phyloP scores from a whole-genome alignment of 2,113 vertebrate species.

The Dolichallabes microphthalmus region DNA sequence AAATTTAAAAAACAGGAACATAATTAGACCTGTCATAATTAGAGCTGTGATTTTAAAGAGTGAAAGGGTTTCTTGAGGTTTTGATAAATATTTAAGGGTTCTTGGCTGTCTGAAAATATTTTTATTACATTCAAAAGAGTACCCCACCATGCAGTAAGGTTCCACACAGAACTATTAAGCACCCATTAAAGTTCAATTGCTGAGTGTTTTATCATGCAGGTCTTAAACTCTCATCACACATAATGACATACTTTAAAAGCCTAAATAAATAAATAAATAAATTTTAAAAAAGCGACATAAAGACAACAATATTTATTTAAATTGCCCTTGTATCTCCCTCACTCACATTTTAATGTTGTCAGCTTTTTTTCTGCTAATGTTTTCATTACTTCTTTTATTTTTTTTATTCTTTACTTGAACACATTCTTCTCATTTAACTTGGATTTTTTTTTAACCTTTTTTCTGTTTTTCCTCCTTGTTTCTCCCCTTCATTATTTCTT shows the following conservation, averaged over 20 bases:
- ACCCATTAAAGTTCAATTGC: neutral
- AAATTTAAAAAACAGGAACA: neutral
- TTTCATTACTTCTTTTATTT: neutral
- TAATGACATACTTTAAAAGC: neutral
- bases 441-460: neutral
- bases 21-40: neutral
- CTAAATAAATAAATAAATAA: neutral
- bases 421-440: neutral
- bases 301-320: neutral
- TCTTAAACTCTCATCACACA: neutral
- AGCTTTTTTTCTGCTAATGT: neutral
- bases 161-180: neutral
- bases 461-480: neutral
- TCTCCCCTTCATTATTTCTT: neutral
- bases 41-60: too few species aligned
- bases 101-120: neutral
- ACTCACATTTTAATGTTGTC: neutral
- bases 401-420: neutral
- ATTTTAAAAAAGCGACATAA: neutral
- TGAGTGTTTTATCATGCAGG: neutral
- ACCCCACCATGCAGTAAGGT: neutral
- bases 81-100: neutral
- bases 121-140: neutral
- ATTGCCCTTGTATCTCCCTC: neutral
- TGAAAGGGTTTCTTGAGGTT: neutral